Conservation (phyloP, 2,888 invertebrate genomes). For the Metopia argyrocephala region DNA sequence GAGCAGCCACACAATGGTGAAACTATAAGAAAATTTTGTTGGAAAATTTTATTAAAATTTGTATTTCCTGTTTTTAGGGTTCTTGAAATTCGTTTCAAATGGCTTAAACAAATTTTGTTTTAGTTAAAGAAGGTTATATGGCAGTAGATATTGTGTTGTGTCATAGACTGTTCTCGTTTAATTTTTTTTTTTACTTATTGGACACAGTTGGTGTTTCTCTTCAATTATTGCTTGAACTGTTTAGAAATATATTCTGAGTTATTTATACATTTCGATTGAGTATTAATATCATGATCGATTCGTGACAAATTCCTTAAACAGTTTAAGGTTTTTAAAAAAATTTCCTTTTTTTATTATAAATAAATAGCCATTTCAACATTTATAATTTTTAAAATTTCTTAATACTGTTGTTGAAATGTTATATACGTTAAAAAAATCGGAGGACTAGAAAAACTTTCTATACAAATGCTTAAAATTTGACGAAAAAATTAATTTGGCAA, state of each 20-base stretch:
- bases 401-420: too few relatives aligned
- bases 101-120: background rate
- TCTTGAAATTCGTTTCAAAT: background rate
- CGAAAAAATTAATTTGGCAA: too few relatives aligned
- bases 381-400: constrained; percentile 52
- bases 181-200: constrained; percentile 17
- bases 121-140: background rate
- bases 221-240: constrained; percentile 11
- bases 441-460: too few relatives aligned
- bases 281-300: constrained; percentile 61
- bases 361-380: constrained; percentile 54
- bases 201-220: constrained; percentile 49
- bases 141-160: background rate
- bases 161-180: background rate
- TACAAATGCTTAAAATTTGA: too few relatives aligned
- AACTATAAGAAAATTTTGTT: constrained; percentile 1
- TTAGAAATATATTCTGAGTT: constrained; percentile 27
- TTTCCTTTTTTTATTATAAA: constrained; percentile 6
- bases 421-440: too few relatives aligned
- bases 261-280: constrained; percentile 50
- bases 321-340: constrained; percentile 6
- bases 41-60: background rate
- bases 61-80: background rate
- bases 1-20: too few relatives aligned
- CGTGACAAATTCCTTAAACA: constrained; percentile 56